phyloP scores from a whole-genome alignment of 2,888 invertebrate genomes.

The Fissipunctia ypsillon region DNA sequence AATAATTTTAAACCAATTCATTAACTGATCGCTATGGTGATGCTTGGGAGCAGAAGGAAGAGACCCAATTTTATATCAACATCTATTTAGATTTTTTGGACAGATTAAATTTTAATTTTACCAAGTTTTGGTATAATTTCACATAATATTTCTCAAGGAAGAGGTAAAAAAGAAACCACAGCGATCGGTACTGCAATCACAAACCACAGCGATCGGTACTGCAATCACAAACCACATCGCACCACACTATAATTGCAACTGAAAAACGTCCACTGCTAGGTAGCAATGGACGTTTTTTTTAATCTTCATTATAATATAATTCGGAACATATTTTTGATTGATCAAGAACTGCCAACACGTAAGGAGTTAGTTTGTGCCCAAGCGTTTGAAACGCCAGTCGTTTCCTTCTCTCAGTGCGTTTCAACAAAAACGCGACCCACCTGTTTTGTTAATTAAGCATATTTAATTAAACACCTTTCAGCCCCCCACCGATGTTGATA shows the following conservation, averaged over 20 bases:
- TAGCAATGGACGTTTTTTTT: neutral
- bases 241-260: neutral
- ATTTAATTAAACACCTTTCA: slow-evolving; percentile 68
- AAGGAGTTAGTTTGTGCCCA: neutral
- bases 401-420: slow-evolving; percentile 47
- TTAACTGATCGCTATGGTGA: neutral
- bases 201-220: neutral
- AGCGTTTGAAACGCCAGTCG: neutral
- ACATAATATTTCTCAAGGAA: too few relatives aligned
- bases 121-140: too few relatives aligned
- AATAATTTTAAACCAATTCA: too few relatives aligned
- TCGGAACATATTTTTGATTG: neutral
- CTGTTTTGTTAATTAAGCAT: slow-evolving; percentile 65
- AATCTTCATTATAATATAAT: neutral
- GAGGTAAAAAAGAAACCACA: neutral
- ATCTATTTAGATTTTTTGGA: neutral
- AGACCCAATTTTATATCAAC: neutral
- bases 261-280: neutral
- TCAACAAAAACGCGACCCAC: slow-evolving; percentile 42
- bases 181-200: neutral
- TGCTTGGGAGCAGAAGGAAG: neutral
- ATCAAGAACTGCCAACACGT: too few relatives aligned
- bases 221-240: neutral
- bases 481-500: slow-evolving; percentile 24
- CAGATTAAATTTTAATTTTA: neutral